Base-by-base conservation (phyloP, 2,888 invertebrate genomes). In the Cybosia mesomella region DNA sequence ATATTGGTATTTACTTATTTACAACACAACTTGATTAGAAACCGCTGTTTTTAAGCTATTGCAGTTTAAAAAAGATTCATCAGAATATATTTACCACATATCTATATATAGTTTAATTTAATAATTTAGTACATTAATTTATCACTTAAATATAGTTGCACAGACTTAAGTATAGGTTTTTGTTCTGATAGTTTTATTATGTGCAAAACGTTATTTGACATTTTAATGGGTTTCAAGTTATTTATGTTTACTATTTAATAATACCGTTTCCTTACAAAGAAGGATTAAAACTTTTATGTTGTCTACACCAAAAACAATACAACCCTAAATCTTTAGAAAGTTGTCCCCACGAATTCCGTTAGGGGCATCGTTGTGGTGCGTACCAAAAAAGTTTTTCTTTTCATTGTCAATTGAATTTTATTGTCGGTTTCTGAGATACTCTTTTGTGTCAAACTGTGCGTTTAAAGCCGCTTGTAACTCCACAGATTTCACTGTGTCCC, bases 341-440 rank as follows among this genome's bases (percentile, higher is more conserved):
- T 85, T 86, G 92, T 91, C 91, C 86, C 89, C 85, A 76, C 67
- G 80, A 82, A 86, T 89, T 82, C 94, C 94, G 93, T 93, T 94
- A 92, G 87, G 87, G 87, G 70, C 80, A 90, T 91, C 88, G 87
- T 90, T 90, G 92, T 89, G 89, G 88, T 83, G 85, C 76, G 74
- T 74, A 81, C 77, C 85, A 89, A 90, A 88, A 89, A 91, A 87
- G 79, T 81, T 83, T 87, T 87, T 59, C 90, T 85, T 88, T 88
- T 90, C 90, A 92, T 93, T 93, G 94, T 94, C 93, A 93, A 93
- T 93, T 93, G 93, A 93, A 92, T 92, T 93, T 95, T 94, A 94
- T 94, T 93, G 94, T 93, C 88, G 92, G 93, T 92, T 94, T 93
- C 92, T 89, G 87, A 91, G 92, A 93, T 92, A 90, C 88, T 88